A percentile compares a stretch with the other conserved stretches of the same genome.
These are phyloP conservation scores for Cephus sareptanus DNA, from an alignment of 2,888 invertebrate species.

Conservation along the genomic window DNA sequence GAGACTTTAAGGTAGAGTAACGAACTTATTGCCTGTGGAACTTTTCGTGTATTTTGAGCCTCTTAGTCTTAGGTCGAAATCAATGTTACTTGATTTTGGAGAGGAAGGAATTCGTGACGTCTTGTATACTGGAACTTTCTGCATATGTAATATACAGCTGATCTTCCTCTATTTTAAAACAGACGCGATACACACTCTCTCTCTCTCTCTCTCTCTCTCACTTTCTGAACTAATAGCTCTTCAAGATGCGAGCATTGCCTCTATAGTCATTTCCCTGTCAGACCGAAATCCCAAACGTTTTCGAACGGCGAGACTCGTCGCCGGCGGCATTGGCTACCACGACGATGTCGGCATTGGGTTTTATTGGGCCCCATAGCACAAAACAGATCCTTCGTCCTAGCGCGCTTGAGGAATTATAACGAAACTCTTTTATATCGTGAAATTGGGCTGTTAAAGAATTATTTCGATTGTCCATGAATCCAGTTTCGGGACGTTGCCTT, in stretches of 20 bases:
- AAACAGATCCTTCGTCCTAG: constrained; percentile 20
- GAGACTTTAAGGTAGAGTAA: not conserved
- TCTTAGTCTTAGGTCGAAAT: not conserved
- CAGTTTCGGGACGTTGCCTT: not conserved
- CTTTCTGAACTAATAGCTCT: not conserved
- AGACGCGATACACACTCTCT: not conserved
- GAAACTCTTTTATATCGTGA: constrained; percentile 50
- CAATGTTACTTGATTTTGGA: not conserved
- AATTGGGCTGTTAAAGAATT: constrained; percentile 61
- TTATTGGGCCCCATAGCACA: constrained; percentile 41
- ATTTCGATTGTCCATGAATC: constrained; percentile 30
- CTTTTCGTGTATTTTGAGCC: not conserved
- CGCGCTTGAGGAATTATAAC: constrained; percentile 28
- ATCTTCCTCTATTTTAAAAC: not conserved
- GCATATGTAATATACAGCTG: not conserved
- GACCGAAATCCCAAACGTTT: constrained; percentile 30
- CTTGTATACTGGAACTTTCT: not conserved
- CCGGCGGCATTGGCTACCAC: constrained; percentile 5
- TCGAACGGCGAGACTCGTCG: not conserved
- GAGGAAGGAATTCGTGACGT: not conserved
- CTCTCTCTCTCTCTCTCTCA: too few species aligned
- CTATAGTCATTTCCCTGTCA: constrained; percentile 45
- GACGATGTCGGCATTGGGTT: constrained; percentile 35
- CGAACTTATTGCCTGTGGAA: not conserved
- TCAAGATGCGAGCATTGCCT: constrained; percentile 20